Evolutionary conservation across 2,888 invertebrate genomes (phyloP), one percentile per base, ranked within the genome.

Genomic region (Achlya flavicornis): DNA sequence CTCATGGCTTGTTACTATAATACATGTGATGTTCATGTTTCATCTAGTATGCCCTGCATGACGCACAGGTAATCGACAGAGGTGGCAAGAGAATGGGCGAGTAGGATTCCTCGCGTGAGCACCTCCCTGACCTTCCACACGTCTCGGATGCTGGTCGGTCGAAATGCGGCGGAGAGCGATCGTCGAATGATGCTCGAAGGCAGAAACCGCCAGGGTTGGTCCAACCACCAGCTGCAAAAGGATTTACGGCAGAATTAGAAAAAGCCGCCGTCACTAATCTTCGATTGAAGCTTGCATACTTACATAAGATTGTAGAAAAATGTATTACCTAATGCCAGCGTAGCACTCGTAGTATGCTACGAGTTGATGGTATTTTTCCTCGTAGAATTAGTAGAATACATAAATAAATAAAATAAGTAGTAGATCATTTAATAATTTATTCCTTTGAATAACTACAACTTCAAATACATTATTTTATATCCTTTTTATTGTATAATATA

Each of bases 61-160:
- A 94, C 93, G 65, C 91, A 92, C 7, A 94, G 81, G 69, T 94
- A 94, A 76, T 94, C 94, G 4, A 94, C 86, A 10, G 93, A 92
- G 4, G 94, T 93, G 33, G 93, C 93, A 4, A 94, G 81, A 0
- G 94, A 93, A 76, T 94, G 93, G 0, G 85, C 85, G 2, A 94
- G 86, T 16, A 94, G 81, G 33, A 93, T 87, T 19, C 88, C 89
- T 19, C 93, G 80, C 0, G 92, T 91, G 33, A 94, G 77, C n/a
- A 92, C 89, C 64, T 94, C 93, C 7, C 90, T 87, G 8, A 93
- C 91, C 68, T 92, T 92, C 89, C 88, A 89, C 62, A 91, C 75
- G 61, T 92, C 90, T 2, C 74, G 66, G 1, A 75, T 19, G 26
- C 72, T 71, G 66, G 79, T 79, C 0, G 86, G 84, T 0, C 76